These are phyloP conservation scores for Pocillopora verrucosa DNA, from an alignment of 64 coral and sea anemone genomes.

Conservation along the genomic window DNA sequence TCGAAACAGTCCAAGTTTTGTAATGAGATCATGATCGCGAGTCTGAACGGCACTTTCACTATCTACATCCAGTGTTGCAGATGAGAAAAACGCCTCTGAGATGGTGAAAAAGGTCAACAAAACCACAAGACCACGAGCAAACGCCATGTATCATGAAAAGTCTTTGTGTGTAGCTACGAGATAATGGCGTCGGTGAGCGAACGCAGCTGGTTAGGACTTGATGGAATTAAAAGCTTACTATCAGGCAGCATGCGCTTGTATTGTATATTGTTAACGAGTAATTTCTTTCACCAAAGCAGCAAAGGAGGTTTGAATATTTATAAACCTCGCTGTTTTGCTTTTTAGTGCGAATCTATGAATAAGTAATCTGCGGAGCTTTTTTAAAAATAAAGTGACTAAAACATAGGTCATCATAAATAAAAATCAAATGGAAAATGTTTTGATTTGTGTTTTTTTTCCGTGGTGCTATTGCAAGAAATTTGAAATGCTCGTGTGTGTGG, in stretches of 20 bases:
- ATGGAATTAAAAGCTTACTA: neutral
- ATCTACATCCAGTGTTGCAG: neutral
- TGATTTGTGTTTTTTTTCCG: neutral
- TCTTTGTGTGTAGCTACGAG: neutral
- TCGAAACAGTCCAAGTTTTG: slow-evolving; percentile 55
- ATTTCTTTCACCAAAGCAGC: slow-evolving; percentile 6
- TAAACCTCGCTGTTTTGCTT: neutral
- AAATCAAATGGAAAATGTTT: neutral
- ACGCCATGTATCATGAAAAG: slow-evolving; percentile 15
- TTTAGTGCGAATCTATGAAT: neutral
- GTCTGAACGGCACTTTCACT: slow-evolving; percentile 13
- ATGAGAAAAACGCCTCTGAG: slow-evolving; percentile 59
- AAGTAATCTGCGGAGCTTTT: neutral
- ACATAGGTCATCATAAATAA: neutral
- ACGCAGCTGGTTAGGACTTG: neutral
- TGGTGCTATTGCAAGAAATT: neutral
- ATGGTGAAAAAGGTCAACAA: neutral
- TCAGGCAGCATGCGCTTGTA: neutral
- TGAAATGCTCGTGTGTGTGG: neutral
- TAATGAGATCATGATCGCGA: slow-evolving; percentile 48
- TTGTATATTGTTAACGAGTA: slow-evolving; percentile 2
- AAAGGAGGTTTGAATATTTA: slow-evolving; percentile 28
- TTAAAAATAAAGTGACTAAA: neutral
- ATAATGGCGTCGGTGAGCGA: neutral
- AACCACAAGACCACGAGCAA: slow-evolving; percentile 24